phyloP scores from a whole-genome alignment of 1,140 invertebrate species.

The Oreohelix idahoensis region DNA sequence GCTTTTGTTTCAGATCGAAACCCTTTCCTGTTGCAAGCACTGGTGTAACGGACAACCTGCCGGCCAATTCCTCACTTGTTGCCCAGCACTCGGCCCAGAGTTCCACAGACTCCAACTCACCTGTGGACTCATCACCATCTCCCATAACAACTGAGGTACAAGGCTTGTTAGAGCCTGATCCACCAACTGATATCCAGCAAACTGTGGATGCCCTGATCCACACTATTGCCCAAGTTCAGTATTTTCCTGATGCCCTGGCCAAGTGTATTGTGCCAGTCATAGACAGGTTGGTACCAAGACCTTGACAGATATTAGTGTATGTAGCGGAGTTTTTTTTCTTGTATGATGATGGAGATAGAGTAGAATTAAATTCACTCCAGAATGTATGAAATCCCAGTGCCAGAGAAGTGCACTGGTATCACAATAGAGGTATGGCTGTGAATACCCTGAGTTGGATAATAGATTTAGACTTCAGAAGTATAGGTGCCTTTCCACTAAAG shows the following conservation, averaged over 20 bases:
- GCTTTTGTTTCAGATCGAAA: not conserved
- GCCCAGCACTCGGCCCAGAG: slow-evolving; percentile 20
- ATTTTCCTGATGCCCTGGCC: slow-evolving; percentile 60
- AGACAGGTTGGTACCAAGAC: slow-evolving; percentile 49
- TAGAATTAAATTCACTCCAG: too few species aligned
- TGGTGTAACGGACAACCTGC: not conserved
- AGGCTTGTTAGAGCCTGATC: not conserved
- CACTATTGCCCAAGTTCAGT: slow-evolving; percentile 43
- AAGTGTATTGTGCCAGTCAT: slow-evolving; percentile 64
- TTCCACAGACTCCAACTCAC: slow-evolving; percentile 35
- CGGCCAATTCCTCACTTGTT: not conserved
- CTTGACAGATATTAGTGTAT: too few species aligned
- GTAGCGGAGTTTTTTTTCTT: too few species aligned
- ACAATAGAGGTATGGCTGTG: too few species aligned
- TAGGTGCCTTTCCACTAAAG: too few species aligned
- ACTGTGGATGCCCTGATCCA: slow-evolving; percentile 39
- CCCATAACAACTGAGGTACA: not conserved
- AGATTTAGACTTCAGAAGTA: too few species aligned
- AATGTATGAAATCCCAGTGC: too few species aligned
- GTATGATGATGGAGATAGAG: too few species aligned
- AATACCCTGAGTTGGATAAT: too few species aligned
- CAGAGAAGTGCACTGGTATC: too few species aligned
- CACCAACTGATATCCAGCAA: not conserved
- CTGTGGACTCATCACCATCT: slow-evolving; percentile 9
- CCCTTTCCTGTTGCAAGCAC: not conserved